Evolutionary conservation across 1,140 invertebrate species (phyloP), one percentile per base, ranked within the genome.

Genomic region (Cepaea nemoralis): DNA sequence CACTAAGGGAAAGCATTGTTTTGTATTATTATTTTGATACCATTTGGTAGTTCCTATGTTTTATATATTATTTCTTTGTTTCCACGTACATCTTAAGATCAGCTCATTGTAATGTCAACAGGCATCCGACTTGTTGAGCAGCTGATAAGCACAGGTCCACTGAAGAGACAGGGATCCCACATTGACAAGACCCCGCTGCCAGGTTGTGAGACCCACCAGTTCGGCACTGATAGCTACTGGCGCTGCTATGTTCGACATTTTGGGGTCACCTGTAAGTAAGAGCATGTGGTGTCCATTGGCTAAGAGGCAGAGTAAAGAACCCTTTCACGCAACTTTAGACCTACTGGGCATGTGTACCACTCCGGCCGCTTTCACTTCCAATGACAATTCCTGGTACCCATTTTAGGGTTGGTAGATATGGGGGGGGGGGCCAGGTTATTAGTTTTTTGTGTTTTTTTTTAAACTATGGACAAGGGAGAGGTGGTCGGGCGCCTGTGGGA

Each of bases 211-310:
- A 27, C 82, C 1, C 83, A 84, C 31, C 59, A 80, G 33, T 83
- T 82, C 35, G 82, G 83, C 55, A 82, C 83, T 0, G 90, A 92
- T 71, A 82, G 85, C 16, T 91, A 90, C 79, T 87, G 90, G 83
- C 81, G 82, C 5, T 92, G 91, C 83, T 83, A 87, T 39, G 85
- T 88, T 6, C 84, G 87, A 24, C 85, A 88, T 22, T 85, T 86
- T n/a, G 88, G 89, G 12, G 82, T 86, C 31, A 63, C 75, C 0
- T 59, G 75, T 77, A 63, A 77, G 59, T 24, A 39, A 37, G 8
- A 6, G n/a, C n/a, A n/a, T n/a, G n/a, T n/a, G n/a, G n/a, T n/a
- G n/a, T n/a, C n/a, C n/a, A n/a, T n/a, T n/a, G n/a, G n/a, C n/a
- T n/a, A n/a, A n/a, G n/a, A n/a, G n/a, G n/a, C n/a, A n/a, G n/a